phyloP scores from a whole-genome alignment of 2,113 vertebrate genomes.

The Spermophilus dauricus region DNA sequence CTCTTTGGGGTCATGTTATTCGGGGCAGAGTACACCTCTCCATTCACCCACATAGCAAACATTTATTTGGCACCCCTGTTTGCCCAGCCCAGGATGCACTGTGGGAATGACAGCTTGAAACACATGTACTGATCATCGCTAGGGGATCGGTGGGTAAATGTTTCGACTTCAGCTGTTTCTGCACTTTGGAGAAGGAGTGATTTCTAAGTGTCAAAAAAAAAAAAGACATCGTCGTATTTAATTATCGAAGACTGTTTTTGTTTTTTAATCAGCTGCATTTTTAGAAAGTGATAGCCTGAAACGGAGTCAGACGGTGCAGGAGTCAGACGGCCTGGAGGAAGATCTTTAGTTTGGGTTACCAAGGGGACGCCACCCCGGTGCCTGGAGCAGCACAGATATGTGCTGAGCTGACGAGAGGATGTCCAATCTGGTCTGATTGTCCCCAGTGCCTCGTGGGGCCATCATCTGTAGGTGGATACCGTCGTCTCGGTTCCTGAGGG shows the following conservation, averaged over 20 bases:
- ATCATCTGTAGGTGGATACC: background rate
- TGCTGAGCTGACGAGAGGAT: background rate
- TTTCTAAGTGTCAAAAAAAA: constrained; percentile 27
- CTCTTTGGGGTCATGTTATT: background rate
- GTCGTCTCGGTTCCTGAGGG: too few relatives aligned
- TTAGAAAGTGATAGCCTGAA: background rate
- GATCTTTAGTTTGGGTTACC: background rate
- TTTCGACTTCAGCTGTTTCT: background rate
- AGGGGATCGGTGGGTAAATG: background rate
- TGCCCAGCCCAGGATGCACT: background rate
- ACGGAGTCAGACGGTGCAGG: background rate
- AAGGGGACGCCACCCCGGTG: background rate
- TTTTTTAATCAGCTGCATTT: background rate
- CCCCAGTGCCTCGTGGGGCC: background rate
- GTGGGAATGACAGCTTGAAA: background rate
- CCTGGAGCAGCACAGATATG: background rate
- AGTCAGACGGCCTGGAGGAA: background rate
- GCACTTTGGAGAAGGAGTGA: background rate
- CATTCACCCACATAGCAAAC: background rate
- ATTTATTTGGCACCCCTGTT: background rate
- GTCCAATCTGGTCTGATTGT: background rate
- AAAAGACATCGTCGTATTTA: background rate
- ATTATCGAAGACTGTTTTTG: background rate
- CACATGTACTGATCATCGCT: background rate
- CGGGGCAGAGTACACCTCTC: background rate